Evolutionary conservation across 1,140 invertebrate genomes (phyloP), one percentile per base, ranked within the genome.

Genomic region (Drosophila littoralis): DNA sequence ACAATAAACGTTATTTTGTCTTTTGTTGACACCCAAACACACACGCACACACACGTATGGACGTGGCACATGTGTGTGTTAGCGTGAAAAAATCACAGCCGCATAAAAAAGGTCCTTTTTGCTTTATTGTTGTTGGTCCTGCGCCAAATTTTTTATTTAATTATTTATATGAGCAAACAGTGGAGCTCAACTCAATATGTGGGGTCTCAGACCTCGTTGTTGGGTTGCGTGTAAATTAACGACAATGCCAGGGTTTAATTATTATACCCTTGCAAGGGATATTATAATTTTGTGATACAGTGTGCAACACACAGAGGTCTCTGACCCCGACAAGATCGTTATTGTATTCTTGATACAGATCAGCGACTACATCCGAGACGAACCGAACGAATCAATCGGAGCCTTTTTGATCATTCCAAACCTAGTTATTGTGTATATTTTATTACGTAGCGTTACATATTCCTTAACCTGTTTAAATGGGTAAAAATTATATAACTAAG

Each of bases 121-220:
- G 36, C 54, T 61, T 63, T 74, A 69, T 64, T 76, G 64, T 69
- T 73, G 73, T 55, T 71, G 63, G 35, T 75, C 61, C 67, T 70
- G 57, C 68, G 45, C 73, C 83, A 88, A 43, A 48, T n/a, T 83
- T 88, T 88, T 83, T 79, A 70, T 80, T 83, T 89, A 83, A 89
- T 88, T 88, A 89, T 89, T 89, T 89, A 80, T 80, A 84, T 83
- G 84, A 89, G 80, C 83, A 89, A 88, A 83, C 84, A 89, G 84
- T 88, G 69, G 84, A 89, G 79, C 81, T 89, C 51, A 65, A 57
- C 68, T 45, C 63, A 68, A 35, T n/a, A 12, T 61, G 61, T 60
- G 63, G 60, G 64, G 61, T 50, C 70, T 43, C 35, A 15, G 43
- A 38, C 22, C 2, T 43, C 46, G 59, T 28, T 55, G 77, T 9